Base-by-base conservation (phyloP, 2,113 vertebrate genomes). In the Nerophis ophidion region DNA sequence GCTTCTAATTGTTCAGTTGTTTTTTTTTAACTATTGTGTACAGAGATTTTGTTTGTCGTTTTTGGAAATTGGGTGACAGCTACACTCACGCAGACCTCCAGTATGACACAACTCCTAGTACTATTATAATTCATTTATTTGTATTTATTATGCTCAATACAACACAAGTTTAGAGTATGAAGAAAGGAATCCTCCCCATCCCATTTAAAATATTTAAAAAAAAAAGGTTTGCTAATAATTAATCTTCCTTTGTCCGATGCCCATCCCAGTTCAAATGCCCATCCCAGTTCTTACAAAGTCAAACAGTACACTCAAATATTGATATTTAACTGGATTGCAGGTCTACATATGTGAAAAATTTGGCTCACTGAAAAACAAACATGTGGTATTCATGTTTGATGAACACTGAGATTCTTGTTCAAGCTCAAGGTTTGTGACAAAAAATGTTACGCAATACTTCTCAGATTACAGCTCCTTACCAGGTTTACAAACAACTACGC, bases 301-400 rank as follows among this genome's bases (percentile, higher is more conserved):
- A 64, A 65, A 16, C 2, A 26, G 1, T 13, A 44, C 40, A 44
- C 10, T 44, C 40, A 38, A 55, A 16, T 14, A 36, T n/a, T 10
- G 52, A 36, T 35, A 16, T n/a, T 54, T 16, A 8, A 36, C 7
- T 38, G 5, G 34, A 4, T 40, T 54, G 48, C 2, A 10, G 8
- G 33, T 44, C 14, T 11, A 42, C 14, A 34, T 38, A 45, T 34
- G 19, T 40, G 8, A 47, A n/a, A 38, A 52, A 40, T 46, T 46
- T 19, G 15, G 14, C 33, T 45, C 51, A 49, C 26, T 14, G 38
- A 48, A 71, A 63, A 66, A 60, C 38, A 57, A 65, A 55, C 5
- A 55, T 12, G 40, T 11, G 10, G 40, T 44, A 44, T 16, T 38
- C 14, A 8, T 2, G n/a, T 8, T 16, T 8, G 14, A n/a, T n/a